These are phyloP conservation scores for Labroides dimidiatus DNA, from an alignment of 2,797 vertebrate genomes.

Conservation along the genomic window DNA sequence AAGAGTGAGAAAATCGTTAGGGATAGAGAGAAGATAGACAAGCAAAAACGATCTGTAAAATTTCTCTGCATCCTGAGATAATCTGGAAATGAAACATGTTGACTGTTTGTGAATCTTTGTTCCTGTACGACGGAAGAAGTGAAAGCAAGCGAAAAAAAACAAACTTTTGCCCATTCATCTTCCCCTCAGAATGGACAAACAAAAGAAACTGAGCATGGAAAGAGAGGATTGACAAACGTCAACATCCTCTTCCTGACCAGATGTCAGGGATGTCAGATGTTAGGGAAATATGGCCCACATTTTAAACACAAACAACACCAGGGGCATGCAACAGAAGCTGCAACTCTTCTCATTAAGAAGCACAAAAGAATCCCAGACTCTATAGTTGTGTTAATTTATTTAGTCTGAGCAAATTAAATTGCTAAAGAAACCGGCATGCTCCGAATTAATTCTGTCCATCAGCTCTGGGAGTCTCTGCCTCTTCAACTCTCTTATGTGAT, in stretches of 20 bases:
- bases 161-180: conserved; percentile 1
- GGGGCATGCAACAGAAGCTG: neutral
- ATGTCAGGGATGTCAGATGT: neutral
- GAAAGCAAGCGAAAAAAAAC: neutral
- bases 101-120: neutral
- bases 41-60: too few relatives aligned
- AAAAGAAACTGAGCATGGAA: neutral
- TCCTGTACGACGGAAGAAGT: neutral
- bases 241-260: conserved; percentile 25
- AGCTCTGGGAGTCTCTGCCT: conserved; percentile 38
- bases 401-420: neutral
- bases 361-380: neutral
- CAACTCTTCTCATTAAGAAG: neutral
- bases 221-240: conserved; percentile 1
- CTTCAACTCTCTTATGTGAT: conserved; percentile 13
- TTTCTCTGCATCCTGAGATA: too few relatives aligned
- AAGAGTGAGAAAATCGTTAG: too few relatives aligned
- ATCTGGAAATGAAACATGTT: too few relatives aligned
- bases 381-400: neutral
- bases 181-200: conserved; percentile 1
- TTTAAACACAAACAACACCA: neutral
- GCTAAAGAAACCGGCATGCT: neutral
- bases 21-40: too few relatives aligned
- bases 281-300: conserved; percentile 4
- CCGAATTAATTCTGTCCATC: neutral